Evolutionary conservation across 2,113 vertebrate genomes (phyloP), one percentile per base, ranked within the genome.

Genomic region (Etheostoma cragini): DNA sequence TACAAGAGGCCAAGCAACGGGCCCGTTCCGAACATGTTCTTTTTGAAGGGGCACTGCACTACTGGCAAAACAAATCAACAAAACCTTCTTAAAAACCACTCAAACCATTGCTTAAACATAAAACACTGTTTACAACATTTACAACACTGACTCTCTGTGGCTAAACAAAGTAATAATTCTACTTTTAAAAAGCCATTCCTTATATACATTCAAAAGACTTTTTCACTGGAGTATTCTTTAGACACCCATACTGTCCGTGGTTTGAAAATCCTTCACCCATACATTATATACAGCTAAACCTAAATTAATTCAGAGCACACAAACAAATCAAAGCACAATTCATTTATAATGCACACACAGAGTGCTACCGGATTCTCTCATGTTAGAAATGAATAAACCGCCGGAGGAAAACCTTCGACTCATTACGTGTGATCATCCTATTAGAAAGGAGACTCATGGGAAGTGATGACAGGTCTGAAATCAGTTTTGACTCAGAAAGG

Each of bases 351-450:
- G 64, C 68, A 73, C 83, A 86, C 78, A 81, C 61, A 72, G 84
- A 65, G 68, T 35, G 62, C 60, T 21, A 47, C 60, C 54, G 57
- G 52, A 56, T 78, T 65, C 72, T 49, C 80, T 84, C 69, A 17
- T 71, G 70, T 84, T 67, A 72, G 53, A 60, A 84, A 85, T 57
- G 68, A 81, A 21, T 17, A 22, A 73, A 77, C 60, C 47, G 82
- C 77, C 80, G 66, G 52, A 58, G 85, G 81, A 85, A 87, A 92
- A 80, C 87, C 78, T 70, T 83, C 64, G 65, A 65, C 85, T 81
- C 78, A 76, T 87, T 81, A 86, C 76, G 80, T 26, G 75, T 57
- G 82, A 85, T 87, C 79, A 72, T 78, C 65, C 76, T 46, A 63
- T 81, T 84, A 57, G 53, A 74, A 63, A 14, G 70, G 69, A 85